Base-by-base conservation (phyloP, 2,113 vertebrate species). In the Stigmatopora nigra region DNA sequence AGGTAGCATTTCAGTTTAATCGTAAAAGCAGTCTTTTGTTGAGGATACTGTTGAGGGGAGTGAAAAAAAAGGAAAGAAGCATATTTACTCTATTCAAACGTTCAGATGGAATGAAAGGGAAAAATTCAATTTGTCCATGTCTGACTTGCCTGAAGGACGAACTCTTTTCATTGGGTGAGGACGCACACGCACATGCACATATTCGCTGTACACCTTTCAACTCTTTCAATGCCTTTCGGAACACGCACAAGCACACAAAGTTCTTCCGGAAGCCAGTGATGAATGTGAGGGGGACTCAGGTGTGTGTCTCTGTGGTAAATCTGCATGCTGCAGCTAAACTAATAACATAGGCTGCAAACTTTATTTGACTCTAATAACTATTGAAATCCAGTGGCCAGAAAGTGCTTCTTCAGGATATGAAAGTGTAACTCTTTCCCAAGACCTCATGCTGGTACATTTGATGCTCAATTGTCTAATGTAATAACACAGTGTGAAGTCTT, bases 21-120 rank as follows among this genome's bases (percentile, higher is more conserved):
- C 49, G 77, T 80, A 80, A 86, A 79, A 75, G 82, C 73, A 57
- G 25, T 8, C 55, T 67, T 81, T 85, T 84, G 78, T 85, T 80
- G 72, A 73, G 70, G 36, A 1, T 5, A 47, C 70, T 82, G 80
- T 72, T 47, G 71, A 78, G 64, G 52, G 68, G 68, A 71, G 53
- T 70, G 65, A 81, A 69, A 76, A 75, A 78, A 75, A 78, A 68
- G 72, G 67, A 61, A 44, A 0, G 49, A 80, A 77, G 67, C 61
- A 64, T 77, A 66, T 78, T 70, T 70, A 63, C 56, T 81, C 79
- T 78, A 71, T 87, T 86, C 78, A 83, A 84, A 83, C 74, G 67
- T 78, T 77, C 74, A 69, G 61, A 0, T 41, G 52, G 20, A 76
- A 72, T 47, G 31, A 80, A 82, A 73, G 55, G 52, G 57, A 80